Evolutionary conservation across 2,113 vertebrate genomes (phyloP).

Genomic region (Ancistrus triradiatus): DNA sequence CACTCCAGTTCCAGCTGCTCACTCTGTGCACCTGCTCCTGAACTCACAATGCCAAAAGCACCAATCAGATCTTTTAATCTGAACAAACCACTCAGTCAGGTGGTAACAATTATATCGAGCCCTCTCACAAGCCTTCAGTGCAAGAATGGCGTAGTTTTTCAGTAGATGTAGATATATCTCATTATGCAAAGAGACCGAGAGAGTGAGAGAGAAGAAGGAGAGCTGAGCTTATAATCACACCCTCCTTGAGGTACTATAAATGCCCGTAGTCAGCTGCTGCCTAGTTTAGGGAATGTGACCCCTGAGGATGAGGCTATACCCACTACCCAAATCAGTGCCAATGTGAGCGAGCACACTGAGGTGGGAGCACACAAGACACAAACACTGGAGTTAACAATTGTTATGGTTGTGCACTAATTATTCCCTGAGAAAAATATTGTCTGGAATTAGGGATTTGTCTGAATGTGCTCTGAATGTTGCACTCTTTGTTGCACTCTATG

Average conservation of each 20-base stretch:
- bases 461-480: too few species aligned
- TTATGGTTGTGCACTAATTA: too few species aligned
- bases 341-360: not conserved
- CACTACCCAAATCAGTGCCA: not conserved
- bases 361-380: not conserved
- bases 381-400: not conserved
- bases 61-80: slow-evolving; percentile 21
- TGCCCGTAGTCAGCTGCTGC: slow-evolving; percentile 18
- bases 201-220: slow-evolving; percentile 3
- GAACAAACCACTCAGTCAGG: slow-evolving; percentile 20
- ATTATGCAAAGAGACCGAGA: slow-evolving; percentile 5
- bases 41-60: not conserved
- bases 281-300: not conserved
- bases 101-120: slow-evolving; percentile 13
- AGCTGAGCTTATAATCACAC: slow-evolving; percentile 14
- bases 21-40: not conserved
- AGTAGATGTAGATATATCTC: slow-evolving; percentile 33
- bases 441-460: too few species aligned
- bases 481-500: too few species aligned
- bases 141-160: slow-evolving; percentile 38
- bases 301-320: not conserved
- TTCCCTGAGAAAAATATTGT: too few species aligned
- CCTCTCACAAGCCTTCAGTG: slow-evolving; percentile 21
- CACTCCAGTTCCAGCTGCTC: slow-evolving; percentile 8
- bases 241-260: not conserved